Evolutionary conservation across 2,797 vertebrate species (phyloP).

Genomic region (Tokudaia tokunoshimensis): DNA sequence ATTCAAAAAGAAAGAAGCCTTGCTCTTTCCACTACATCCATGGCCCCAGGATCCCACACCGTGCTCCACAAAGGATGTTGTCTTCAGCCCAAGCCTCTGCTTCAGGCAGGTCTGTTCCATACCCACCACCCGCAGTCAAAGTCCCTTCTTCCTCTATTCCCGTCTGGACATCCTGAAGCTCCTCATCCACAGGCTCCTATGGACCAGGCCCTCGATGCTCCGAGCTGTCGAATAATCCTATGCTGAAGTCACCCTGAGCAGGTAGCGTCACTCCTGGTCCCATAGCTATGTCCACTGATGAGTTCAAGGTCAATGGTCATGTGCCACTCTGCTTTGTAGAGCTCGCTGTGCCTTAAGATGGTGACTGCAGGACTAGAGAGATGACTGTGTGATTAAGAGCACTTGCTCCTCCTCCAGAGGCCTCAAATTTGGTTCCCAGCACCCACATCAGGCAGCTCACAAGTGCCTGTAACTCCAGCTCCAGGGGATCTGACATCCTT

Average conservation of each 20-base stretch:
- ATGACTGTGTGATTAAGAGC: not conserved
- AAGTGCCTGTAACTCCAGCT: not conserved
- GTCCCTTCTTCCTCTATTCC: not conserved
- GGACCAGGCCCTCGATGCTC: not conserved
- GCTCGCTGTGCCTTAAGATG: not conserved
- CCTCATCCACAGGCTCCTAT: not conserved
- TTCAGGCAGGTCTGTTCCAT: not conserved
- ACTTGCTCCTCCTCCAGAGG: not conserved
- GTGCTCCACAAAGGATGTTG: not conserved
- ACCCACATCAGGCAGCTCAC: not conserved
- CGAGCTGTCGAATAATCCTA: not conserved
- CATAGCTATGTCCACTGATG: not conserved
- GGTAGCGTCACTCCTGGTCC: not conserved
- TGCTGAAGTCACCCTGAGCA: not conserved
- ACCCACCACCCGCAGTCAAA: not conserved
- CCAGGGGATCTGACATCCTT: not conserved
- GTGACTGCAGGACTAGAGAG: not conserved
- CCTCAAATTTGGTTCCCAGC: not conserved
- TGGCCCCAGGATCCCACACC: not conserved
- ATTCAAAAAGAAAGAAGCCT: not conserved
- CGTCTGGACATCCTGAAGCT: not conserved
- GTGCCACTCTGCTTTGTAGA: not conserved
- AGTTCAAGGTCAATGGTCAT: no score
- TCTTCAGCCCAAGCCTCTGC: not conserved
- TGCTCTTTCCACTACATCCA: not conserved